Base-by-base conservation (phyloP, 2,113 vertebrate genomes). In the Lota lota region DNA sequence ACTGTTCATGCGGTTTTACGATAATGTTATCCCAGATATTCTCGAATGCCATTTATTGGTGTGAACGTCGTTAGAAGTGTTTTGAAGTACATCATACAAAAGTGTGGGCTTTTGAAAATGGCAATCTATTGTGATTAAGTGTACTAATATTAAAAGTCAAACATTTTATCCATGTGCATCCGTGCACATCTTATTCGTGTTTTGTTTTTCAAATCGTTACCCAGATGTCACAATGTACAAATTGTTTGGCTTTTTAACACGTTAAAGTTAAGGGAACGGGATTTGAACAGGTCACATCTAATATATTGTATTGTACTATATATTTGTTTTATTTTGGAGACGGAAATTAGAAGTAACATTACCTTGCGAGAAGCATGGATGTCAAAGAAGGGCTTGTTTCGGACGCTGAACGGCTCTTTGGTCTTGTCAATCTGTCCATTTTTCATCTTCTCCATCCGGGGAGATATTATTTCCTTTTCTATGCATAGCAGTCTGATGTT, bases 371-470 rank as follows among this genome's bases (percentile, higher is more conserved):
- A 89, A 50, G 89, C 86, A 16, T 93, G 92, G 75, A 99, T 95
- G 83, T 99, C 96, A 11, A 98, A 99, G 90, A 99, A 99, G 3
- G 94, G 96, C 76, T 99, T 99, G 85, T 95, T 93, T 78, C 97
- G 90, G 85, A 99, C 95, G 72, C 96, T 92, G 84, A 97, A 99
- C 0, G 97, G 97, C 78, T 99, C 97, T 82, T 95, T 95, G 69
- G 95, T 87, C 92, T 96, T 98, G 90, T 99, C 95, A 16, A 99
- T 98, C 75, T 95, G 96, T 54, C 97, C 96, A 3, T 72, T 93
- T 87, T 95, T 98, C 93, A 99, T 96, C 89, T 99, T 99, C 74
- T 98, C 96, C 67, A 94, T 94, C 11, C 97, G 92, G 17, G 97
- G 96, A 79, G 88, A 94, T 87, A 99, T 98, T 5, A 99, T 99